Evolutionary conservation across 2,888 invertebrate species (phyloP), one percentile per base, ranked within the genome.

Genomic region (Malacosoma neustria): DNA sequence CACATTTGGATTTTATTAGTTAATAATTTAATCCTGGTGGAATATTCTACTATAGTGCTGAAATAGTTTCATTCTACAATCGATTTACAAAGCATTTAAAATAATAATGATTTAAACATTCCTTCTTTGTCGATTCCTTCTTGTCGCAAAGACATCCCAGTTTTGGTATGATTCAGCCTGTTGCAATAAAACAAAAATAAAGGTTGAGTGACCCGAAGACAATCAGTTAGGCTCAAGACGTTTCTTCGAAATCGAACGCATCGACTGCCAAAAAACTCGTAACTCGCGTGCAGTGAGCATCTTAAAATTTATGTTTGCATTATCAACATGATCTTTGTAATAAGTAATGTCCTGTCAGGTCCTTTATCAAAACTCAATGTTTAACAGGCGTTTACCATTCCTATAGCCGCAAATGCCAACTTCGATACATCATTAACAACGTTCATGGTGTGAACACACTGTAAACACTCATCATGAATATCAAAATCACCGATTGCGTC

Each of bases 161-260:
- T 62, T 59, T 63, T 59, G 51, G 42, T 57, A n/a, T 22, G 22
- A 22, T 22, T 22, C 22, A 64, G 58, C 61, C 61, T 58, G 66
- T 62, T 60, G 53, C 58, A 62, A 66, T 62, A 70, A 69, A 63
- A 61, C 55, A 65, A 69, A 62, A 68, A 70, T 61, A 56, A 51
- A 58, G 82, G 79, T 61, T 72, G 64, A 75, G 41, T 71, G 81
- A 75, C 82, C 84, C 74, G 64, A 66, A 76, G 74, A 80, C 79
- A 84, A 82, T 79, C 79, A 66, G 62, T 80, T 74, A 74, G 73
- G 68, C 67, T 61, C 71, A 63, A 63, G 80, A 73, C 66, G 72
- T 68, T 84, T 82, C 80, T 59, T 62, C 64, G 84, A 80, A 81
- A 71, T 68, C 72, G 48, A 56, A 61, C 67, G 65, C 67, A 57